phyloP scores from a whole-genome alignment of 2,797 vertebrate species.

The Sebastes cheni region DNA sequence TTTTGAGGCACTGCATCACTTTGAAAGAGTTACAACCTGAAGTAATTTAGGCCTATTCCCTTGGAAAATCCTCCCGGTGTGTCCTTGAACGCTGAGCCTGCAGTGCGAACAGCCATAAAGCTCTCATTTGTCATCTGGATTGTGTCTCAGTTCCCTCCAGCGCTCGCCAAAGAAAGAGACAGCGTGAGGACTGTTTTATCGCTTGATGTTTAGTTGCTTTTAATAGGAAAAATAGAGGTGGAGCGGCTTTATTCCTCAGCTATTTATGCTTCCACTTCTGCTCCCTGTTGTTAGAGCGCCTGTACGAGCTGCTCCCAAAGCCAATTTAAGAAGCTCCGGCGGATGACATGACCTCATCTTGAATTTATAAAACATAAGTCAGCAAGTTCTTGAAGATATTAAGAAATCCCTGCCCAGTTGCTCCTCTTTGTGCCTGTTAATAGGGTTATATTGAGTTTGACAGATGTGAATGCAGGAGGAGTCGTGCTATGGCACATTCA shows the following conservation, averaged over 20 bases:
- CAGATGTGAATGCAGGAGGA: conserved; percentile 28
- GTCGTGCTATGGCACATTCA: conserved; percentile 30
- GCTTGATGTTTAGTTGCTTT: conserved; percentile 51
- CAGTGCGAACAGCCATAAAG: conserved; percentile 53
- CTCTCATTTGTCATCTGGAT: conserved; percentile 68
- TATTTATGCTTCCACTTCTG: conserved; percentile 21
- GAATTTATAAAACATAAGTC: conserved; percentile 38
- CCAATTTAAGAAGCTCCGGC: conserved; percentile 19
- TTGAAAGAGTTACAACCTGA: conserved; percentile 56
- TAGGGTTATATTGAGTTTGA: conserved; percentile 37
- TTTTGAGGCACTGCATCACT: conserved; percentile 44
- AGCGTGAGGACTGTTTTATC: conserved; percentile 37
- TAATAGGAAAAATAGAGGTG: conserved; percentile 43
- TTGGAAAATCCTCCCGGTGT: conserved; percentile 59
- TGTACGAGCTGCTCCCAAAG: background rate
- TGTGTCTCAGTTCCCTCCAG: conserved; percentile 43
- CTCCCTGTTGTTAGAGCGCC: conserved; percentile 2
- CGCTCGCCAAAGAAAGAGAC: conserved; percentile 25
- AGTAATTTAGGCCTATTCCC: conserved; percentile 62
- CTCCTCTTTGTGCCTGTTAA: conserved; percentile 21
- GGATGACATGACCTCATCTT: conserved; percentile 27
- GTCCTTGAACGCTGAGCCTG: conserved; percentile 66
- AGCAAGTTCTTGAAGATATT: conserved; percentile 21
- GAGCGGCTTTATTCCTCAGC: background rate
- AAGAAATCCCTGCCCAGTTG: conserved; percentile 1